Base-by-base conservation (phyloP, 2,888 invertebrate species). In the Heliconius ethilla region DNA sequence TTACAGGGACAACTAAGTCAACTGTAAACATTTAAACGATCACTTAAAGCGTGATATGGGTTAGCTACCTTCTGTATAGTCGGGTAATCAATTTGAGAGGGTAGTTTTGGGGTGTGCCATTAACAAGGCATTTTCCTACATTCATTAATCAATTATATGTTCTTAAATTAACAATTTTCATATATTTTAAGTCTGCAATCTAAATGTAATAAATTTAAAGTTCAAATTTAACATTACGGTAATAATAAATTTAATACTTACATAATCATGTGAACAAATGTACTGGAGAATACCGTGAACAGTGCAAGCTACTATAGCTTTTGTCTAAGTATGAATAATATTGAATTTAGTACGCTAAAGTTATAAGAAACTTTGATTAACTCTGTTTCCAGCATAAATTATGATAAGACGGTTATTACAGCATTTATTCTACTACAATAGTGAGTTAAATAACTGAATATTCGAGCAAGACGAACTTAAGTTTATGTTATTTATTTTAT, bases 291-390 rank as follows among this genome's bases (percentile, higher is more conserved):
- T 33, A 66, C 13, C 22, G 18, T 66, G 18, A 65, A 66, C 33
- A 29, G 66, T 66, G 66, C 66, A 33, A 29, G 37, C 67, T 15
- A 40, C 25, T 67, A 5, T 67, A 25, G 67, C 40, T 67, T 67
- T 67, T 67, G 67, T 33, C 25, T 67, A 67, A 67, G 40, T 40
- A 67, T 67, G 67, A 67, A 40, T 67, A 67, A 67, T 67, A 40
- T 67, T 67, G 67, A 67, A 40, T 67, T 40, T 67, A 67, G 3
- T 66, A 22, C 33, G 37, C 67, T 67, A n/a, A 66, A 67, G 67
- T 67, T 37, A 13, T 67, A 67, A 67, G 67, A 67, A 67, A 37
- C 37, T 67, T 67, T 67, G 67, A 67, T n/a, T 67, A 67, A 37
- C 67, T 37, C 37, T 3, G 67, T 67, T 67, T n/a, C 37, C n/a